Conservation (phyloP, 2,888 invertebrate genomes). For the Acanthopleura granulata region DNA sequence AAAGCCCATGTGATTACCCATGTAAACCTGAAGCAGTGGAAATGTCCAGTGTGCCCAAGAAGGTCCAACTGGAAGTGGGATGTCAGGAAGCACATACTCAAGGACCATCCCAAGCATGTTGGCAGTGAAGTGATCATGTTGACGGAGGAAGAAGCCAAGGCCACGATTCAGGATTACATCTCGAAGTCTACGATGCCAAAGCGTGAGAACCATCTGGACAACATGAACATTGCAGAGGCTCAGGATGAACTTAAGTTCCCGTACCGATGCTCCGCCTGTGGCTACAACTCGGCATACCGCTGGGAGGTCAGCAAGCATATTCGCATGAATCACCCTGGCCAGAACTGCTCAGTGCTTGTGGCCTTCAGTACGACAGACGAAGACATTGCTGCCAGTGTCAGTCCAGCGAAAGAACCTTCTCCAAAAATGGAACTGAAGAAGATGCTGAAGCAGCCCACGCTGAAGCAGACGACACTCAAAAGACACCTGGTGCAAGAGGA, state of each 20-base stretch:
- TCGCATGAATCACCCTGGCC: conserved; percentile 71
- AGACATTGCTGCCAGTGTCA: not conserved
- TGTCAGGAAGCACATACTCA: conserved; percentile 63
- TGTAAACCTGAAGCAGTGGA: conserved; percentile 62
- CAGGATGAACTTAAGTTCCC: conserved; percentile 21
- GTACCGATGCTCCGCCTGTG: conserved; percentile 94
- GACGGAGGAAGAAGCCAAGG: conserved; percentile 58
- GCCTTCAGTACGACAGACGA: conserved; percentile 20
- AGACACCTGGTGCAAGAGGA: not conserved
- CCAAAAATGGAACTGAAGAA: not conserved
- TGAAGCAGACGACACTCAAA: not conserved
- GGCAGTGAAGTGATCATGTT: conserved; percentile 55
- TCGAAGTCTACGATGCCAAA: conserved; percentile 47
- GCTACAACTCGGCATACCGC: conserved; percentile 94
- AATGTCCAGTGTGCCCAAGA: conserved; percentile 65
- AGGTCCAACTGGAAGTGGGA: conserved; percentile 68
- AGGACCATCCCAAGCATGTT: conserved; percentile 48
- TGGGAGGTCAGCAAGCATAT: conserved; percentile 98
- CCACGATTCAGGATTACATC: conserved; percentile 59
- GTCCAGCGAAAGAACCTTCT: not conserved
- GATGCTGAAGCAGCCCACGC: not conserved
- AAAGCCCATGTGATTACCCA: conserved; percentile 64
- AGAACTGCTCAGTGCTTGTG: conserved; percentile 45
- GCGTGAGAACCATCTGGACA: conserved; percentile 49
- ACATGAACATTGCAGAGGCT: conserved; percentile 9